Evolutionary conservation across 2,113 vertebrate species (phyloP).

Genomic region (Ia io): DNA sequence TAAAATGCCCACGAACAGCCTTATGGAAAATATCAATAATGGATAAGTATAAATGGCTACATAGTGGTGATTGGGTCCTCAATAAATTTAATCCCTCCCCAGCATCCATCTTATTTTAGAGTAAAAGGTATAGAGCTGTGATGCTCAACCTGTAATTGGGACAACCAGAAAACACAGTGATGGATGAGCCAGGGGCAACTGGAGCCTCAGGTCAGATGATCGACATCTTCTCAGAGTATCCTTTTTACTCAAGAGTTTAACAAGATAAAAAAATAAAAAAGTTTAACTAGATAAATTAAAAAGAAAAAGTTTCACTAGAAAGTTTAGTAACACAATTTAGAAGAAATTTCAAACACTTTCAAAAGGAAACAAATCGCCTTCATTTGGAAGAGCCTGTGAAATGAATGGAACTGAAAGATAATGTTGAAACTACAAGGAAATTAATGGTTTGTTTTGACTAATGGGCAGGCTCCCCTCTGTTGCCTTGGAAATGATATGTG

Average conservation of each 20-base stretch:
- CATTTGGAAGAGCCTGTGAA: neutral
- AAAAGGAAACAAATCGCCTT: neutral
- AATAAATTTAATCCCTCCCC: neutral
- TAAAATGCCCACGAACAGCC: neutral
- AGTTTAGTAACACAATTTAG: neutral
- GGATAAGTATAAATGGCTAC: neutral
- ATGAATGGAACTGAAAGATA: neutral
- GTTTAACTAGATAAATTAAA: no score
- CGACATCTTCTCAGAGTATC: neutral
- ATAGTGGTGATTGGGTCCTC: neutral
- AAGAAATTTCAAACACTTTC: neutral
- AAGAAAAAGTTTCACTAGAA: neutral
- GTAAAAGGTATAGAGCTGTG: neutral
- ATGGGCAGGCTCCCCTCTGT: neutral
- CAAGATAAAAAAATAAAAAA: no score
- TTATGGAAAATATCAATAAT: neutral
- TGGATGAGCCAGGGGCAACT: neutral
- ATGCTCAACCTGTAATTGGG: neutral
- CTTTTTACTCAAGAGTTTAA: neutral
- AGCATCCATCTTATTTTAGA: neutral
- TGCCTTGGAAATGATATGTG: neutral
- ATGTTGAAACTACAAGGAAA: neutral
- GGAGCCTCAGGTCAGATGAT: neutral
- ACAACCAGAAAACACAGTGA: neutral
- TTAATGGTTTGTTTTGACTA: neutral